A percentile compares a stretch with the other conserved stretches of the same genome.
These are phyloP conservation scores for Patella vulgata DNA, from an alignment of 1,140 invertebrate species.

Conservation along the genomic window DNA sequence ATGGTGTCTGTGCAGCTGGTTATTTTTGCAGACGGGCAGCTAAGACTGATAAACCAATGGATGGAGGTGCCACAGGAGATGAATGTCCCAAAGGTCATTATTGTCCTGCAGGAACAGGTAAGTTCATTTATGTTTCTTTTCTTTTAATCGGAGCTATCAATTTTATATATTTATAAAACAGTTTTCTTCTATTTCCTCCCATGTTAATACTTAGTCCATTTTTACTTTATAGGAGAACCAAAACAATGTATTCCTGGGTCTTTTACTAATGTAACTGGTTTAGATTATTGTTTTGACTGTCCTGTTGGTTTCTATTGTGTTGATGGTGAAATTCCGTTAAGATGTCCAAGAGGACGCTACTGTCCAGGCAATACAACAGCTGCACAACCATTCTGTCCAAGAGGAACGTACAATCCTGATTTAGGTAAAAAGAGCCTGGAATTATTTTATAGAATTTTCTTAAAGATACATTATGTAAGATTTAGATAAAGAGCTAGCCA, in stretches of 20 bases:
- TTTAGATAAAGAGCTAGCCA: too few relatives aligned
- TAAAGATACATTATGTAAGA: too few relatives aligned
- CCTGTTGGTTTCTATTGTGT: conserved; percentile 59
- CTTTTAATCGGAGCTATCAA: not conserved
- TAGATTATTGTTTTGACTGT: conserved; percentile 52
- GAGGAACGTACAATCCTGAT: conserved; percentile 58
- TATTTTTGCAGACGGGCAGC: conserved; percentile 59
- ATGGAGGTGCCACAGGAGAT: conserved; percentile 57
- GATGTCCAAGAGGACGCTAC: conserved; percentile 56
- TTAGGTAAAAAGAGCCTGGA: conserved; percentile 47
- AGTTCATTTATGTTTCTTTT: conserved; percentile 1
- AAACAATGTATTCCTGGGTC: conserved; percentile 50
- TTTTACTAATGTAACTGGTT: conserved; percentile 55
- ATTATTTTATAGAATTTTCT: too few relatives aligned
- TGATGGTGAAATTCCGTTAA: conserved; percentile 44
- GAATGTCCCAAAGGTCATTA: conserved; percentile 48
- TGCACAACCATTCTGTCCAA: conserved; percentile 52
- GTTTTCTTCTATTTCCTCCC: not conserved
- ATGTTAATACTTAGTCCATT: conserved; percentile 4
- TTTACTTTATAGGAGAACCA: conserved; percentile 41
- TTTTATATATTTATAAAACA: not conserved
- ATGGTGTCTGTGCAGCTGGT: conserved; percentile 54
- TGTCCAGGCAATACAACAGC: conserved; percentile 60
- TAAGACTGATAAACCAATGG: conserved; percentile 48
- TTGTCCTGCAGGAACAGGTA: conserved; percentile 59